Conservation (phyloP, 2,797 vertebrate genomes). For the Urosaurus nigricauda region DNA sequence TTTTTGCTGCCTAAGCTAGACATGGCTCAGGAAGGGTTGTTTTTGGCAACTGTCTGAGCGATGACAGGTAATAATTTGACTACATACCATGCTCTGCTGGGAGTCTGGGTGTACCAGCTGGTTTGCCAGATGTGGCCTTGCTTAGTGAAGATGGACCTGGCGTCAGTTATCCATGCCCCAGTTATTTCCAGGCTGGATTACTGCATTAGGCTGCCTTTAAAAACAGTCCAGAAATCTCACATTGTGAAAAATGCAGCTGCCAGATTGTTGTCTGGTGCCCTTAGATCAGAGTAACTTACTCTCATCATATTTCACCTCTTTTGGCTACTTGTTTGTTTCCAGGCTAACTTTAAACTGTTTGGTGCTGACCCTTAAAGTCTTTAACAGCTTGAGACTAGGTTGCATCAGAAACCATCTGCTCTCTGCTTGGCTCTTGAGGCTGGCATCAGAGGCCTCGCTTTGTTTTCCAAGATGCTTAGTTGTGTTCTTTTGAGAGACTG, state of each 20-base stretch:
- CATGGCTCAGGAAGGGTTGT: background rate
- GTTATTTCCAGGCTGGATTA: slow-evolving; percentile 14
- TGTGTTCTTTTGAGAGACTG: background rate
- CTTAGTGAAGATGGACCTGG: background rate
- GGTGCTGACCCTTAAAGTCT: background rate
- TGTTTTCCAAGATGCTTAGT: background rate
- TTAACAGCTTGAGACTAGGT: too few relatives aligned
- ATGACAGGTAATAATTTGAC: slow-evolving; percentile 8
- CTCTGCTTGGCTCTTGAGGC: background rate
- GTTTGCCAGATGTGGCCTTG: slow-evolving; percentile 2
- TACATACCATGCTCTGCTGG: background rate
- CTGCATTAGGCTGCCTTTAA: background rate
- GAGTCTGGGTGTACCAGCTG: slow-evolving; percentile 6
- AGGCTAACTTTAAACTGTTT: background rate
- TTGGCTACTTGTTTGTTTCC: background rate
- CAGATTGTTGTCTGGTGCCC: background rate
- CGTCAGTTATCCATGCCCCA: slow-evolving; percentile 2
- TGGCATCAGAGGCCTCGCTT: background rate
- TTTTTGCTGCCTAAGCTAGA: background rate
- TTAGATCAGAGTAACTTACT: background rate
- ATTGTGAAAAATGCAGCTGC: background rate
- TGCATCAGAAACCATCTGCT: background rate
- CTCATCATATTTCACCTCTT: background rate
- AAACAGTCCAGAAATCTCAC: background rate
- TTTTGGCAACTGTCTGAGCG: background rate